phyloP scores from a whole-genome alignment of 1,140 invertebrate genomes.

The Drosophila aff. region DNA sequence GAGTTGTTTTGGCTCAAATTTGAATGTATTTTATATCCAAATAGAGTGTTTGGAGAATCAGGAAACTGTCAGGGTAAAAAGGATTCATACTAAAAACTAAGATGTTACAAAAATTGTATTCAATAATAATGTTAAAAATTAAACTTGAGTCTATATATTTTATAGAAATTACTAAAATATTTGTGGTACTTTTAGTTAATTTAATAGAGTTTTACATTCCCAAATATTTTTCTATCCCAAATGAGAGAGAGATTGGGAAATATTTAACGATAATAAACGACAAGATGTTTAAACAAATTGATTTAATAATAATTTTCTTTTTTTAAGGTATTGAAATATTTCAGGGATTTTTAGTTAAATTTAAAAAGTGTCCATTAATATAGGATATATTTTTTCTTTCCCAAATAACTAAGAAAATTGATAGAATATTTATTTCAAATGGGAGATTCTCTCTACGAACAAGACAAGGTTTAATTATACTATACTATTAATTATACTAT shows the following conservation, averaged over 20 bases:
- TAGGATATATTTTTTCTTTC: neutral
- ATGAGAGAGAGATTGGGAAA: no score
- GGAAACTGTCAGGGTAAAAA: neutral
- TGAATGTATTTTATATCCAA: conserved; percentile 27
- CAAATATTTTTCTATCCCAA: neutral
- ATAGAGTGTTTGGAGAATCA: neutral
- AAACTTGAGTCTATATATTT: neutral
- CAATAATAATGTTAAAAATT: neutral
- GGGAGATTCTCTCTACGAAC: neutral
- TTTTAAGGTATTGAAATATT: no score
- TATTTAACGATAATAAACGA: no score
- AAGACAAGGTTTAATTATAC: no score
- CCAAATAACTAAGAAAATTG: neutral
- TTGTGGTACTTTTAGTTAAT: neutral
- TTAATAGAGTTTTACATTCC: neutral
- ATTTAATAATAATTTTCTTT: no score
- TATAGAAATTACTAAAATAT: neutral
- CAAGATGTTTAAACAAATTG: no score
- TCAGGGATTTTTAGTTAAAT: no score
- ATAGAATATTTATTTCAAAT: neutral
- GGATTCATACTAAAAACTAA: neutral
- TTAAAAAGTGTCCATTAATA: no score
- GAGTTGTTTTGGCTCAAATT: conserved; percentile 54
- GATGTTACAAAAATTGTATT: neutral
- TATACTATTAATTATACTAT: no score